These are phyloP conservation scores for Scomber colias DNA, from an alignment of 2,113 vertebrate species.

Conservation along the genomic window DNA sequence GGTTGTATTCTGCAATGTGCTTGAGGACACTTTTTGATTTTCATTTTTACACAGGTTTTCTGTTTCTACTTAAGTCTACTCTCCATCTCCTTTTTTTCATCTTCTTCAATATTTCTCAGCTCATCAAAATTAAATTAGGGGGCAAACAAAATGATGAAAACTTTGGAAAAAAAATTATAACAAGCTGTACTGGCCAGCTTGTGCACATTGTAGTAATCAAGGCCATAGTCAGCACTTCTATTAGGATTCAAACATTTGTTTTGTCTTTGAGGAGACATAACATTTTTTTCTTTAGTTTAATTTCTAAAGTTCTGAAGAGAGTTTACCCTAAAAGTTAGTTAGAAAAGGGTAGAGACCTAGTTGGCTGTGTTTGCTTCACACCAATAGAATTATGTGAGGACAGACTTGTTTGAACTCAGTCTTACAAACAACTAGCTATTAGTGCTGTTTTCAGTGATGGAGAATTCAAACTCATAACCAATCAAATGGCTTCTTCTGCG, in stretches of 20 bases:
- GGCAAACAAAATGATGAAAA: conserved; percentile 1
- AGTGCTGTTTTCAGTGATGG: conserved; percentile 3
- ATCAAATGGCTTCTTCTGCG: conserved; percentile 2
- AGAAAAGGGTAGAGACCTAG: conserved; percentile 19
- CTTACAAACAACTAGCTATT: background rate
- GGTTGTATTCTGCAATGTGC: background rate
- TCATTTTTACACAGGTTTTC: background rate
- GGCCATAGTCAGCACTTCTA: background rate
- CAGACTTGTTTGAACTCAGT: background rate
- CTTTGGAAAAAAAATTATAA: background rate
- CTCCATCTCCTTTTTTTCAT: background rate
- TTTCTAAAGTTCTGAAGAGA: conserved; percentile 1
- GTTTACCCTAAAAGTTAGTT: background rate
- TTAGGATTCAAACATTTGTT: background rate
- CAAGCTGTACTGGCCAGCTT: background rate
- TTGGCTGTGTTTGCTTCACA: background rate
- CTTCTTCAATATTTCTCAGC: background rate
- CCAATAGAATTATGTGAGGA: background rate
- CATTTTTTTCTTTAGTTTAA: conserved; percentile 9
- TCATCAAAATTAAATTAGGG: too few species aligned
- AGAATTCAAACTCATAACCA: conserved; percentile 1
- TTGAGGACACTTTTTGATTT: background rate
- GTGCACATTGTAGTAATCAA: background rate
- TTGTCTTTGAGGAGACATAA: background rate
- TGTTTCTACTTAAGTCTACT: background rate